Evolutionary conservation across 2,888 invertebrate species (phyloP), one percentile per base, ranked within the genome.

Genomic region (Alloscopus bannaensis): DNA sequence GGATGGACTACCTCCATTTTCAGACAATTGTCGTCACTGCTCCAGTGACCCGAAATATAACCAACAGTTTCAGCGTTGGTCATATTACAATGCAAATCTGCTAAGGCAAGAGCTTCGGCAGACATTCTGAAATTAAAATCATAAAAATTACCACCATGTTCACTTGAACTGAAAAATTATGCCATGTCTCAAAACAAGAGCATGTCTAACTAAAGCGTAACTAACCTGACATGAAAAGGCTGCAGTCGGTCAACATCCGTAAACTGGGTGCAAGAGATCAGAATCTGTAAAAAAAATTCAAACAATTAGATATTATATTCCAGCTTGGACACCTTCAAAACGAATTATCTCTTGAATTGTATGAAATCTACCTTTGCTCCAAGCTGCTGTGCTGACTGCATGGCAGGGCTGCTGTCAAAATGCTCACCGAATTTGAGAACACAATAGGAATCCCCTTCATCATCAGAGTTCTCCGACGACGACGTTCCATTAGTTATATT

Each of bases 11-110:
- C 81, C 55, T 86, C 86, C 83, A 86, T 83, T 70, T 83, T 84
- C 50, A 86, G 80, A 73, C 97, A 96, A 87, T 98, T 97, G 81
- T 93, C 92, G 88, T 95, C 95, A 69, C 95, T 93, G 89, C 98
- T 98, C 98, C 98, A 98, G 76, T 94, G 93, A 2, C 98, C 98
- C 65, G 95, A 98, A 65, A 98, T 90, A 88, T 98, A 98, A n/a
- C 98, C 98, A 87, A 95, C 95, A 16, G 97, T 95, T 90, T 98
- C 98, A 86, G 94, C 94, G 87, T 93, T 94, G n/a, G 95, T 95
- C 86, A 98, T 90, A 89, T 98, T 97, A 87, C 96, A 95, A 88
- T 98, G 98, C 86, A 98, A 94, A 88, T 98, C 97, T 62, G 85
- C 84, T 55, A 86, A 71, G 50, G 84, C 85, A 66, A 86, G 80